Evolutionary conservation across 2,888 invertebrate genomes (phyloP), one percentile per base, ranked within the genome.

Genomic region (Cynaeus angustus): DNA sequence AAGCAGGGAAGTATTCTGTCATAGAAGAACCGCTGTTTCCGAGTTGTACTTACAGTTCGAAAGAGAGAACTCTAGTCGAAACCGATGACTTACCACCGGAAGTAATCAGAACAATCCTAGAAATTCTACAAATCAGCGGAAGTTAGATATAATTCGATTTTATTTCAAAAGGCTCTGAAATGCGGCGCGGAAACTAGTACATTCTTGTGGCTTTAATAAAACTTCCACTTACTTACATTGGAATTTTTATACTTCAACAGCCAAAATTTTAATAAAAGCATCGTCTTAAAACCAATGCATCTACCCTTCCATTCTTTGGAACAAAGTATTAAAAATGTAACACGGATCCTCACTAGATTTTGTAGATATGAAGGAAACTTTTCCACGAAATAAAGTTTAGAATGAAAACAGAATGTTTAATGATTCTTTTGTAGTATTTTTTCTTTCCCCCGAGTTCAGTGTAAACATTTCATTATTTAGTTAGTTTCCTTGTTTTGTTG

Each of bases 371-470:
- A 16, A 48, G 21, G 6, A 21, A 21, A 21, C 10, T 59, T 28
- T 13, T 59, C 43, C 61, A 61, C 61, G 48, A 48, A 59, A 61
- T 46, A 16, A 61, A 61, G 61, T 61, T 61, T n/a, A 37, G 48
- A 28, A 33, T 48, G 61, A 61, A 61, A 48, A 61, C 14, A 33
- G 38, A 61, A 50, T 59, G 16, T 16, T 14, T 46, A 46, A 59
- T 59, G 46, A 6, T 30, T 5, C 59, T 46, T 43, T 45, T 45
- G 21, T 28, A 13, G 13, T 33, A 37, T 45, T 59, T 43, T 45
- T 58, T 9, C 26, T 58, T 58, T n/a, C n/a, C n/a, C n/a, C n/a
- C 10, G n/a, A 28, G 21, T 21, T 13, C 8, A 48, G 48, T 46
- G 30, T 37, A 61, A 53, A 45, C 28, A 37, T 38, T 56, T 13